These are phyloP conservation scores for Plagiodera versicolora DNA, from an alignment of 2,888 invertebrate species.

Conservation along the genomic window DNA sequence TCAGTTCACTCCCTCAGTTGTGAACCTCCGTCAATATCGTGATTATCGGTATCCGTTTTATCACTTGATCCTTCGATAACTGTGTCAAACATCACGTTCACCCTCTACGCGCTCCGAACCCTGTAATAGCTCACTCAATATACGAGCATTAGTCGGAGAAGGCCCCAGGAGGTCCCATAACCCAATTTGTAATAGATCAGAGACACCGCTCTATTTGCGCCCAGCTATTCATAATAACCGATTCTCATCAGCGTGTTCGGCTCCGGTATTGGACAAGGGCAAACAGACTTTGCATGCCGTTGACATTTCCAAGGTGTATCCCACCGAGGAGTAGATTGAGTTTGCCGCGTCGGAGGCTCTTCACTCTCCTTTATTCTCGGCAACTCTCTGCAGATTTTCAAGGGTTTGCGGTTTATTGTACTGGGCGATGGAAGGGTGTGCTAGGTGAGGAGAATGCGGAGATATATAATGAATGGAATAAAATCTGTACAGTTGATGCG, in stretches of 20 bases:
- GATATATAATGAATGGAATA: no score
- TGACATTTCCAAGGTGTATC: neutral
- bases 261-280: neutral
- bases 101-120: conserved; percentile 11
- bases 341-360: neutral
- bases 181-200: conserved; percentile 19
- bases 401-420: no score
- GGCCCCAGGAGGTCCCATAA: conserved; percentile 16
- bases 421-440: no score
- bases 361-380: neutral
- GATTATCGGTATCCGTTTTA: conserved; percentile 6
- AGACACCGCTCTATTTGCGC: conserved; percentile 7
- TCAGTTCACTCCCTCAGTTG: no score
- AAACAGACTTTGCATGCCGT: conserved; percentile 1
- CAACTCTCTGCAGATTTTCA: no score
- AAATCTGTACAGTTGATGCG: no score
- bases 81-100: conserved; percentile 14
- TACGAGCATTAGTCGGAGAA: conserved; percentile 20
- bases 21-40: conserved; percentile 8
- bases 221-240: conserved; percentile 4
- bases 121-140: conserved; percentile 22
- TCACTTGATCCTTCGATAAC: conserved; percentile 13
- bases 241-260: conserved; percentile 1
- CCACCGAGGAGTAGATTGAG: neutral
- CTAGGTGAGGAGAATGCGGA: no score